Evolutionary conservation across 2,888 invertebrate species (phyloP).

Genomic region (Diplolepis rosae): DNA sequence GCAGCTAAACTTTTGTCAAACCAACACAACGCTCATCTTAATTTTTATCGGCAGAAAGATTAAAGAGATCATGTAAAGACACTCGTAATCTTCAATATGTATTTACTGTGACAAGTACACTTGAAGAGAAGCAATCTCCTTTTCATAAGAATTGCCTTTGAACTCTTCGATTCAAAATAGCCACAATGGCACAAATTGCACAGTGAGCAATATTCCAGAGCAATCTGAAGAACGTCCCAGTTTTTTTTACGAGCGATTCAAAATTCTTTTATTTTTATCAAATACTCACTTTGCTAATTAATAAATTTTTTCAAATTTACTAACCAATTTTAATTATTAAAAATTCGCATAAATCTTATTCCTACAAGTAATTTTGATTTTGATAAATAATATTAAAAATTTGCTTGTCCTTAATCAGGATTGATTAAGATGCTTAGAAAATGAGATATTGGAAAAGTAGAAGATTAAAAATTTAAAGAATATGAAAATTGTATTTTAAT

Average conservation of each 20-base stretch:
- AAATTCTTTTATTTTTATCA: neutral
- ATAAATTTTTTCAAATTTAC: no score
- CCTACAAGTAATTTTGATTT: no score
- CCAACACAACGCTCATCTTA: no score
- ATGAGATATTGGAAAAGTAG: no score
- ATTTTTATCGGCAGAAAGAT: neutral
- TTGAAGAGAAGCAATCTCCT: neutral
- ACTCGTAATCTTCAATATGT: neutral
- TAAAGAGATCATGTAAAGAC: neutral
- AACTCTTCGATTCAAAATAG: neutral
- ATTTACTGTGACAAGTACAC: neutral
- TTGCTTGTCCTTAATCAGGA: no score
- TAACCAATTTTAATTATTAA: no score
- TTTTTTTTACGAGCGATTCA: neutral
- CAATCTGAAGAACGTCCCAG: neutral
- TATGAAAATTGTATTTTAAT: neutral
- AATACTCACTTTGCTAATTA: no score
- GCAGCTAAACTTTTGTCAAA: no score
- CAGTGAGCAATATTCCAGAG: neutral
- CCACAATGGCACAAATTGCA: neutral
- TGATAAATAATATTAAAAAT: no score
- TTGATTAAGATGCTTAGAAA: no score
- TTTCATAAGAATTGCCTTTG: neutral
- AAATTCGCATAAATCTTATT: no score
- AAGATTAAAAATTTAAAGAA: no score